Percentiles rank a stretch among this genome's conserved stretches.
phyloP scores from a whole-genome alignment of 2,113 vertebrate genomes.

The Semicossyphus pulcher region DNA sequence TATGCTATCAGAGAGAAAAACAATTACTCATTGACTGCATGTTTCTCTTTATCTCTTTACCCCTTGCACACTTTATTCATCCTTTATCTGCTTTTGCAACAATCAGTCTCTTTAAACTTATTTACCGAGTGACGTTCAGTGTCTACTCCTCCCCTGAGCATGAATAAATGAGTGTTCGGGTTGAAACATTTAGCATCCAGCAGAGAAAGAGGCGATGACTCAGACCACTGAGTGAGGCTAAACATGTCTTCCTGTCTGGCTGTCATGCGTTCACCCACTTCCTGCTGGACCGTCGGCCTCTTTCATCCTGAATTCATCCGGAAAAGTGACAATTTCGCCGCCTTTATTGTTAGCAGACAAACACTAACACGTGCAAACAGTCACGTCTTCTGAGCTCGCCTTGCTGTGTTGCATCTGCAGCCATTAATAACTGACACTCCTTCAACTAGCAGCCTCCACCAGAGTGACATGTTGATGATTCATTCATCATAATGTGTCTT shows the following conservation, averaged over 20 bases:
- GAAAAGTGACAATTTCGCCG: neutral
- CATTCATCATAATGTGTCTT: constrained; percentile 21
- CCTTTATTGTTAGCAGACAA: neutral
- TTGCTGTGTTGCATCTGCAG: constrained; percentile 31
- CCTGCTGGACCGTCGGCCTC: constrained; percentile 15
- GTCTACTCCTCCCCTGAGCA: neutral
- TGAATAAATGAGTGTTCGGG: constrained; percentile 39
- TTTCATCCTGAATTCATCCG: neutral
- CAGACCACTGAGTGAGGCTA: constrained; percentile 5
- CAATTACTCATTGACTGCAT: neutral
- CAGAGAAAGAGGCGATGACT: constrained; percentile 41
- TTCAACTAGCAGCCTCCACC: constrained; percentile 33
- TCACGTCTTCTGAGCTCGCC: neutral
- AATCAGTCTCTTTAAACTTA: constrained; percentile 14
- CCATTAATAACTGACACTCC: constrained; percentile 32
- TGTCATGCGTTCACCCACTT: constrained; percentile 32
- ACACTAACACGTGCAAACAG: neutral
- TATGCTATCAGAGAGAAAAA: neutral
- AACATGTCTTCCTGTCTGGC: constrained; percentile 45
- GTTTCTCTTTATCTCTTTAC: neutral
- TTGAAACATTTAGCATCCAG: neutral
- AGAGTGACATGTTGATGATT: neutral
- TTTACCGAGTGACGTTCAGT: constrained; percentile 17
- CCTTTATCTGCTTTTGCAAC: neutral
- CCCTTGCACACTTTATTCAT: neutral